A percentile compares a stretch with the other conserved stretches of the same genome.
Evolutionary conservation across 2,797 vertebrate genomes (phyloP).

Genomic region (Varecia variegata): DNA sequence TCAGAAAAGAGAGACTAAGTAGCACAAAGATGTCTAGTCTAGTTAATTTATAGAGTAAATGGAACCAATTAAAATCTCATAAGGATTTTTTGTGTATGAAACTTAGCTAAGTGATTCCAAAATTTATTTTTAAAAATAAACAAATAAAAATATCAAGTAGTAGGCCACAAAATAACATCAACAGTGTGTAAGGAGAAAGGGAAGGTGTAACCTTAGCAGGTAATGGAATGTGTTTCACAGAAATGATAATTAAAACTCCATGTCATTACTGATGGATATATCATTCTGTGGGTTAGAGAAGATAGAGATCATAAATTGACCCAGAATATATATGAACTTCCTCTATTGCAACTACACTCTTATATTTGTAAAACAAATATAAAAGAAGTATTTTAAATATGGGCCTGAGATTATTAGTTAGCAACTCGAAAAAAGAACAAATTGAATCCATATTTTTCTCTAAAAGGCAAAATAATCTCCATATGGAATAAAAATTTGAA

Average conservation of each 20-base stretch:
- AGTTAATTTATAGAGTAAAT: not conserved
- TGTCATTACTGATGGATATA: not conserved
- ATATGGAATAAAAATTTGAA: not conserved
- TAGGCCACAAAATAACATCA: not conserved
- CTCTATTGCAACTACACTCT: not conserved
- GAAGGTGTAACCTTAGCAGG: not conserved
- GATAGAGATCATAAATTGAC: not conserved
- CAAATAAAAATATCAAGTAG: constrained; percentile 24
- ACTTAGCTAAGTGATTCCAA: not conserved
- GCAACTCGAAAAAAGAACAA: not conserved
- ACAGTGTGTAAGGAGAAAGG: not conserved
- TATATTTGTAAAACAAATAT: not conserved
- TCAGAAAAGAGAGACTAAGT: not conserved
- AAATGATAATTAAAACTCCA: not conserved
- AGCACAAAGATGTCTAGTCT: not conserved
- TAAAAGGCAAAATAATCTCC: constrained; percentile 19
- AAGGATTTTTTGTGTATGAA: not conserved
- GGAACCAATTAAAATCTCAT: constrained; percentile 42
- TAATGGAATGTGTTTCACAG: not conserved
- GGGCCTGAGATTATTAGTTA: not conserved
- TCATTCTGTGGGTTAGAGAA: not conserved
- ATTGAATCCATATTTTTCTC: not conserved
- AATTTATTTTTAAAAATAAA: constrained; percentile 45
- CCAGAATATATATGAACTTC: not conserved
- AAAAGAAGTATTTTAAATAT: not conserved